Percentiles rank a stretch among this genome's conserved stretches.
phyloP scores from a whole-genome alignment of 2,888 invertebrate species.

The Chalcosyrphus nemorum region DNA sequence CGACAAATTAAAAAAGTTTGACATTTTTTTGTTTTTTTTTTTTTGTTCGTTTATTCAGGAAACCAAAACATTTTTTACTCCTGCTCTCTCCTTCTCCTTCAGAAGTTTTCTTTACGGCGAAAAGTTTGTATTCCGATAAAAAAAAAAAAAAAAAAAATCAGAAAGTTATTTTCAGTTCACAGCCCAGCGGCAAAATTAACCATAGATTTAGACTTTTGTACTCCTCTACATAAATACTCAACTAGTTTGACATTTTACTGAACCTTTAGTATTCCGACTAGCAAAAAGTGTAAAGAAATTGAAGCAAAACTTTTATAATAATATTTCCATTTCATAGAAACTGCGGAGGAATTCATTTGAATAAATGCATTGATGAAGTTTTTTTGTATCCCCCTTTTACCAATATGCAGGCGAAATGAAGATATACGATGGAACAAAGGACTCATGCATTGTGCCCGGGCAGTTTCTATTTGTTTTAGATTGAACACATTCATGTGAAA shows the following conservation, averaged over 20 bases:
- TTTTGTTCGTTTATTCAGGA: slow-evolving; percentile 39
- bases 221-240: slow-evolving; percentile 61
- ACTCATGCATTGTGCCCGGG: not conserved
- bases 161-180: slow-evolving; percentile 62
- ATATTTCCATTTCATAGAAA: slow-evolving; percentile 56
- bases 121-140: slow-evolving; percentile 57
- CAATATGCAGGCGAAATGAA: slow-evolving; percentile 8
- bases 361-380: slow-evolving; percentile 69
- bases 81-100: slow-evolving; percentile 32
- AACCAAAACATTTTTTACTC: slow-evolving; percentile 60
- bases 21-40: slow-evolving; percentile 36
- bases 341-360: slow-evolving; percentile 59
- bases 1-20: slow-evolving; percentile 71
- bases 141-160: slow-evolving; percentile 60
- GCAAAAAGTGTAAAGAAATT: slow-evolving; percentile 52
- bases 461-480: not conserved
- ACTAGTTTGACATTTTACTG: slow-evolving; percentile 61
- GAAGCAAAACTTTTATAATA: slow-evolving; percentile 56
- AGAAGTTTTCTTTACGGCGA: slow-evolving; percentile 54
- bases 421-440: not conserved
- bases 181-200: slow-evolving; percentile 66
- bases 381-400: slow-evolving; percentile 22
- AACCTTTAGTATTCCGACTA: slow-evolving; percentile 46
- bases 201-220: slow-evolving; percentile 71
- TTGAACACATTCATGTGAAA: not conserved